Evolutionary conservation across 2,797 vertebrate genomes (phyloP).

Genomic region (Sebastes melanostomus): DNA sequence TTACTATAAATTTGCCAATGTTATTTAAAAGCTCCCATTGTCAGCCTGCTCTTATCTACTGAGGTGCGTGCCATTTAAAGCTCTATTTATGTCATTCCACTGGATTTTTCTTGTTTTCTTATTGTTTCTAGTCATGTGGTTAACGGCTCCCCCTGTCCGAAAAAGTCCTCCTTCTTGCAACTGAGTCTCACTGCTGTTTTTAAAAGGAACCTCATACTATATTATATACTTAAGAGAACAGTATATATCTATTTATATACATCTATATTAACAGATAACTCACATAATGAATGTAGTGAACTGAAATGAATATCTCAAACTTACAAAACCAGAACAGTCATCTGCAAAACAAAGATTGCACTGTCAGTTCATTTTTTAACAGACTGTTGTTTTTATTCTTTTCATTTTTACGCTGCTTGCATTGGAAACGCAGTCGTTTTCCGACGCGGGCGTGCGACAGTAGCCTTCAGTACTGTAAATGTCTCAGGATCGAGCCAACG

Average conservation of each 20-base stretch:
- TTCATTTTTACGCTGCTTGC: conserved; percentile 58
- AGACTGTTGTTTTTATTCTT: conserved; percentile 64
- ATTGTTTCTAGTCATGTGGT: conserved; percentile 64
- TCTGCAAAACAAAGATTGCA: conserved; percentile 35
- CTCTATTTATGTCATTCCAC: conserved; percentile 62
- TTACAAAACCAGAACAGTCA: conserved; percentile 14
- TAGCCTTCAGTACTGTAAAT: conserved; percentile 81
- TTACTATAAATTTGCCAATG: not conserved
- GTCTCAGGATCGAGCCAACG: conserved; percentile 81
- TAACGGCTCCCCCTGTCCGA: conserved; percentile 81
- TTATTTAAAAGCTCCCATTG: not conserved
- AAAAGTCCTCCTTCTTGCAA: conserved; percentile 63
- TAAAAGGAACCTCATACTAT: conserved; percentile 38
- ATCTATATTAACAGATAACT: conserved; percentile 40
- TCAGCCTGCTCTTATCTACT: conserved; percentile 57
- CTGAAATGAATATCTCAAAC: conserved; percentile 41
- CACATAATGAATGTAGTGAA: conserved; percentile 74
- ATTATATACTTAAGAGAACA: conserved; percentile 33
- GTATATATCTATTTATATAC: conserved; percentile 48
- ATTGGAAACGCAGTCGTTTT: conserved; percentile 41
- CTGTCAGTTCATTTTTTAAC: conserved; percentile 40
- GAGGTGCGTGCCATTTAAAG: conserved; percentile 81
- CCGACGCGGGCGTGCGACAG: conserved; percentile 57
- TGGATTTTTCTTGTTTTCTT: conserved; percentile 34
- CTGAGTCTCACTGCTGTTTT: conserved; percentile 61